Conservation (phyloP, 2,113 vertebrate genomes). For the Strigops habroptila region DNA sequence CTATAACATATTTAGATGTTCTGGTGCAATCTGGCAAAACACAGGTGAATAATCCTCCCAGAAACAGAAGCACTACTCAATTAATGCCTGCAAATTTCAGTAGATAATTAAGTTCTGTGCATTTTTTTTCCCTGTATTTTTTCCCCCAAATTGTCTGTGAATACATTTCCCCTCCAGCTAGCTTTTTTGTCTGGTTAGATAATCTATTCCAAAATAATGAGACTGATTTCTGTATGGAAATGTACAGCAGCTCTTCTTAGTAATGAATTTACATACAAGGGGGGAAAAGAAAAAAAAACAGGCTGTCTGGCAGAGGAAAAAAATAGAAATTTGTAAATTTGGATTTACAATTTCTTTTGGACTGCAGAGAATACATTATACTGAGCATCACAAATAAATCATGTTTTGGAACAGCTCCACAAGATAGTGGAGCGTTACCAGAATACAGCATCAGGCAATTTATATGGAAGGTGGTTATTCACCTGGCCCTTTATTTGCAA, state of each 20-base stretch:
- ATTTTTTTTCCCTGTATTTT: background rate
- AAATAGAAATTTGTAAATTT: conserved; percentile 32
- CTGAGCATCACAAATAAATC: background rate
- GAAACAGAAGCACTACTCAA: background rate
- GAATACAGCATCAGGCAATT: conserved; percentile 58
- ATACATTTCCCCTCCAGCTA: background rate
- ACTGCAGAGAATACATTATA: conserved; percentile 35
- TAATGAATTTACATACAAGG: background rate
- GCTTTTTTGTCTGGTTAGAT: background rate
- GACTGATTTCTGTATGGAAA: background rate
- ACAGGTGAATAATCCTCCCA: background rate
- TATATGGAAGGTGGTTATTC: conserved; percentile 63
- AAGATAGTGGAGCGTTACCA: conserved; percentile 25
- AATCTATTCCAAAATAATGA: conserved; percentile 5
- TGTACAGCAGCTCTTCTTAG: background rate
- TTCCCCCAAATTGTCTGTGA: background rate
- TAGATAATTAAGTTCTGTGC: background rate
- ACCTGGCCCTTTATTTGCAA: conserved; percentile 55
- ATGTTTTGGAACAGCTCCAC: conserved; percentile 37
- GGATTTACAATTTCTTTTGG: conserved; percentile 44
- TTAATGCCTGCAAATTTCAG: background rate
- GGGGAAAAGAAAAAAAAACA: background rate
- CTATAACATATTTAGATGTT: background rate
- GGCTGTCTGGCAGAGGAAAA: conserved; percentile 16
- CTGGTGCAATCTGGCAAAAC: background rate